Evolutionary conservation across 2,797 vertebrate species (phyloP).

Genomic region (Darevskia mixta): DNA sequence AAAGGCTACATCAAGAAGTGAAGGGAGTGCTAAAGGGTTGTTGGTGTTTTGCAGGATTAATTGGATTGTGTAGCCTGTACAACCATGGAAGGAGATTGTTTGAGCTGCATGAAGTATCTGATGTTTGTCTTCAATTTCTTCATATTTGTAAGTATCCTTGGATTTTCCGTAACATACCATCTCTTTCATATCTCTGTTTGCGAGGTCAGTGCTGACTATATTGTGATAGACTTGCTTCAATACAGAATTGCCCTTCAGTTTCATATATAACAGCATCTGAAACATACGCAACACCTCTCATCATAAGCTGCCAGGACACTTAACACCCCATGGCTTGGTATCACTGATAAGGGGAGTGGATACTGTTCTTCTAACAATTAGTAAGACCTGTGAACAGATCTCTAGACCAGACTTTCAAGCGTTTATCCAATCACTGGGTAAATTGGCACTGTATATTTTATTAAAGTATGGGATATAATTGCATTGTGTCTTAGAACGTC

Average conservation of each 20-base stretch:
- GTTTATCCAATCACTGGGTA: background rate
- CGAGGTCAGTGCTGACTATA: background rate
- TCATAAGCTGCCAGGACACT: background rate
- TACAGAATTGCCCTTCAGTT: slow-evolving; percentile 13
- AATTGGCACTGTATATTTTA: background rate
- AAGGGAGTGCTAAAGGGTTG: slow-evolving; percentile 7
- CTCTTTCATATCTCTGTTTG: background rate
- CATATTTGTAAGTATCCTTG: slow-evolving; percentile 90
- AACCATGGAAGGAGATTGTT: slow-evolving; percentile 92
- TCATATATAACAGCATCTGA: background rate
- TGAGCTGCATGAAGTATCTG: slow-evolving; percentile 95
- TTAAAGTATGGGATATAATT: background rate
- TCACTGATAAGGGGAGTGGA: background rate
- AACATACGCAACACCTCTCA: background rate
- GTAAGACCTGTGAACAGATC: background rate
- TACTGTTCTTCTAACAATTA: background rate
- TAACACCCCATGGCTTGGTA: slow-evolving; percentile 6
- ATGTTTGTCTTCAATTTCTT: slow-evolving; percentile 98
- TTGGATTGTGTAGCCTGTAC: slow-evolving; percentile 68
- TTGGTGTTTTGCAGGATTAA: slow-evolving; percentile 73
- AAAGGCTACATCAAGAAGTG: slow-evolving; percentile 18
- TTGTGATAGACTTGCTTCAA: background rate
- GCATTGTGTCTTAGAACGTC: background rate
- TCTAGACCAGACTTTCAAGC: background rate
- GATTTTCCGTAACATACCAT: slow-evolving; percentile 17